Conservation (phyloP, 1,140 invertebrate species). For the Drosophila insularis region DNA sequence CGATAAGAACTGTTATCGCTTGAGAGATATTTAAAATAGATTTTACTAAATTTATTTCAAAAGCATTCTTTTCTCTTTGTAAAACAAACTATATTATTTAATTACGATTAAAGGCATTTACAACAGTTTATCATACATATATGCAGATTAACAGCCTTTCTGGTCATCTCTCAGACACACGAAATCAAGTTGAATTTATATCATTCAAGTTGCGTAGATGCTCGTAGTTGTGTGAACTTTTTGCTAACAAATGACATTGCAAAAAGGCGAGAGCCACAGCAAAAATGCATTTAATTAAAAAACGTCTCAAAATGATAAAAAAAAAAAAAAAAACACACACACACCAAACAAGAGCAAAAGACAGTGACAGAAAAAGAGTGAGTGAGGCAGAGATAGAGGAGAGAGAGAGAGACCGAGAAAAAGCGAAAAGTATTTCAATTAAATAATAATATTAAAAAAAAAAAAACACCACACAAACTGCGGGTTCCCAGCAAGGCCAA, state of each 20-base stretch:
- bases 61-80: no score
- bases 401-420: constrained; percentile 27
- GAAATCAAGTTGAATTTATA: no score
- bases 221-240: not conserved
- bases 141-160: no score
- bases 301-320: constrained; percentile 8
- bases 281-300: constrained; percentile 34
- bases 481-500: constrained; percentile 2
- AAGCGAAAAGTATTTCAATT: constrained; percentile 56
- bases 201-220: no score
- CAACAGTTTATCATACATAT: no score
- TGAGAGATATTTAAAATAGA: no score
- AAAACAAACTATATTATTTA: no score
- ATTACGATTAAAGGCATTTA: no score
- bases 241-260: constrained; percentile 11
- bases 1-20: no score
- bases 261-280: constrained; percentile 28
- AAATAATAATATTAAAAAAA: constrained; percentile 35
- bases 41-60: no score
- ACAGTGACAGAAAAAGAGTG: not conserved
- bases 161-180: no score
- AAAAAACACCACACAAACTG: constrained; percentile 38
- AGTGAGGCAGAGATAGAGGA: not conserved
- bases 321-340: no score
- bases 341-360: constrained; percentile 4